Percentiles rank a stretch among this genome's conserved stretches.
These are phyloP conservation scores for Deroptyus accipitrinus DNA, from an alignment of 2,113 vertebrate genomes.

Conservation along the genomic window DNA sequence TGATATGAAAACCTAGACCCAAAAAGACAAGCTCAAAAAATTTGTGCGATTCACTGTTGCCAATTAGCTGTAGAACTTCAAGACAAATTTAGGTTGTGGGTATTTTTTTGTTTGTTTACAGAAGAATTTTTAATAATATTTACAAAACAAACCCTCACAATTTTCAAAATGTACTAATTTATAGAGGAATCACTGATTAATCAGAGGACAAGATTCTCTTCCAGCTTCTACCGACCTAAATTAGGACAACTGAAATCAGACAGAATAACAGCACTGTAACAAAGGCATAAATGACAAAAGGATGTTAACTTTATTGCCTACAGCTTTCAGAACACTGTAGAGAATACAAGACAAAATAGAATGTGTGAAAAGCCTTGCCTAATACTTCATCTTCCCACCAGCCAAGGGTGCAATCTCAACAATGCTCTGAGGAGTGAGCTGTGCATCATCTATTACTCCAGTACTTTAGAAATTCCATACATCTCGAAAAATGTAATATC, in stretches of 20 bases:
- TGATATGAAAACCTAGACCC: background rate
- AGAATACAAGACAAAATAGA: background rate
- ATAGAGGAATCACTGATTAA: background rate
- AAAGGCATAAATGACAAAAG: background rate
- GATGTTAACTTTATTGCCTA: background rate
- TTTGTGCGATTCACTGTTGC: background rate
- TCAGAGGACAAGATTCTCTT: background rate
- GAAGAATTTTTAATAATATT: background rate
- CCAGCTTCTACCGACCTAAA: background rate
- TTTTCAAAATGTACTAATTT: background rate
- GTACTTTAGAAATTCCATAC: slow-evolving; percentile 52
- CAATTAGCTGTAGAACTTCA: background rate
- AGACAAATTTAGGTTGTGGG: rapidly evolving
- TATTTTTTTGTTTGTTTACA: background rate
- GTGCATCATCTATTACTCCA: slow-evolving; percentile 17
- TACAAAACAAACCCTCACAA: background rate
- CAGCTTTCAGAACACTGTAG: slow-evolving; percentile 5
- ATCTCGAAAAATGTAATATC: slow-evolving; percentile 46
- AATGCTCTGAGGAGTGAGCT: background rate
- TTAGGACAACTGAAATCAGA: background rate
- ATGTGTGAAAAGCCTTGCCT: slow-evolving; percentile 36
- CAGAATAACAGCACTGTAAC: background rate
- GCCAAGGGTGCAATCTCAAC: background rate
- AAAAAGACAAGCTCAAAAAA: background rate
- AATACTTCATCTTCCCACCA: slow-evolving; percentile 30